Percentiles rank a stretch among this genome's conserved stretches.
Evolutionary conservation across 2,888 invertebrate genomes (phyloP).

Genomic region (Drosophila parthenogenetica): DNA sequence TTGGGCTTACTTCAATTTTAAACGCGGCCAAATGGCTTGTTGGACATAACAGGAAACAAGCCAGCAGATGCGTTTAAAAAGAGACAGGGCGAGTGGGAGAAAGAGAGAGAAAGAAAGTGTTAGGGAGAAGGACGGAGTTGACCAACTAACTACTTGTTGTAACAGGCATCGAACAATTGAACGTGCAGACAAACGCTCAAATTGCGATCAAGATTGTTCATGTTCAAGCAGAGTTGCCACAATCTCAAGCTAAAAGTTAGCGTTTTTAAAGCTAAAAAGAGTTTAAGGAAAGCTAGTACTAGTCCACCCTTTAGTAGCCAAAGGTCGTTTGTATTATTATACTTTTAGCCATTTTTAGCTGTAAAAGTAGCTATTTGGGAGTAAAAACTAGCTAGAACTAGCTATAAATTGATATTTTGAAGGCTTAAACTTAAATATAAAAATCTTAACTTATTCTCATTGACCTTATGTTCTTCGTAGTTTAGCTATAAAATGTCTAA

Average conservation of each 20-base stretch:
- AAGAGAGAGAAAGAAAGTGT: not conserved
- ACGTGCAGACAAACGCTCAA: slow-evolving; percentile 76
- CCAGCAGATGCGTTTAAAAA: slow-evolving; percentile 18
- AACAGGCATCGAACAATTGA: slow-evolving; percentile 63
- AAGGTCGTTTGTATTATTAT: no score
- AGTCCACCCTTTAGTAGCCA: no score
- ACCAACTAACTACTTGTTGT: slow-evolving; percentile 42
- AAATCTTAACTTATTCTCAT: no score
- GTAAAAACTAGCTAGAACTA: not conserved
- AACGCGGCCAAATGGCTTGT: slow-evolving; percentile 63
- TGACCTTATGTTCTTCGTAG: no score
- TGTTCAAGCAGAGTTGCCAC: not conserved
- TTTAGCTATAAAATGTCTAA: not conserved
- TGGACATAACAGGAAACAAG: slow-evolving; percentile 57
- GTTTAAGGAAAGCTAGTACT: no score
- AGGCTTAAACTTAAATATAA: no score
- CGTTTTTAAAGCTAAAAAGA: not conserved
- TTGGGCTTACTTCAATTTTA: slow-evolving; percentile 80
- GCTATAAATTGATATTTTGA: not conserved
- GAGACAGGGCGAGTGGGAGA: slow-evolving; percentile 14
- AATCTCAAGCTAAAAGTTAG: not conserved
- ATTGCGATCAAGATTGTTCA: slow-evolving; percentile 80
- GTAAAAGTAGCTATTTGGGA: no score
- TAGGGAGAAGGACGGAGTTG: not conserved
- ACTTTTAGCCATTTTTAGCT: no score